Evolutionary conservation across 2,113 vertebrate genomes (phyloP).

Genomic region (Mustelus asterias): DNA sequence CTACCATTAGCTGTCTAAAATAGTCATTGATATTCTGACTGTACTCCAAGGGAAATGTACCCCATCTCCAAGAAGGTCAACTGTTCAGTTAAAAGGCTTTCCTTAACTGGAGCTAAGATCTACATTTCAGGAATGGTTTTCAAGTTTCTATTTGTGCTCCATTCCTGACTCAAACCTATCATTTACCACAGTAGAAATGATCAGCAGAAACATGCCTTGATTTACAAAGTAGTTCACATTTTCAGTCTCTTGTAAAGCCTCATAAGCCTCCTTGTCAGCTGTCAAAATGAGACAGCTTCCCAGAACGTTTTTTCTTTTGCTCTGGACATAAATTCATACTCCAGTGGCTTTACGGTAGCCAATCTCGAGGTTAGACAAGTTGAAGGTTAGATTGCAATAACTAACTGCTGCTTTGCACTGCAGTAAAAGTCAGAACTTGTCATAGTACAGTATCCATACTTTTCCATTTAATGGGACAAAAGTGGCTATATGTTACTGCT

Average conservation of each 20-base stretch:
- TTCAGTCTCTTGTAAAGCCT: neutral
- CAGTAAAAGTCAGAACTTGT: neutral
- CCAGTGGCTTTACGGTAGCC: neutral
- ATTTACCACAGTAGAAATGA: neutral
- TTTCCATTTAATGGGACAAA: neutral
- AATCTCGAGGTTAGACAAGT: neutral
- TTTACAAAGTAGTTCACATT: neutral
- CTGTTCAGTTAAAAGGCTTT: neutral
- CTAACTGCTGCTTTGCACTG: neutral
- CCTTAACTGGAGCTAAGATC: neutral
- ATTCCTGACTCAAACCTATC: neutral
- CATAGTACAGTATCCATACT: neutral
- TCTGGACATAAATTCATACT: neutral
- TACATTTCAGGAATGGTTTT: neutral
- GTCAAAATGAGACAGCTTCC: neutral
- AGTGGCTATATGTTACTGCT: neutral
- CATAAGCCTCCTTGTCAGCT: neutral
- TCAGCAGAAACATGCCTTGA: neutral
- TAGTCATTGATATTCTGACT: neutral
- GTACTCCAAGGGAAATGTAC: neutral
- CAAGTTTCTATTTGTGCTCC: neutral
- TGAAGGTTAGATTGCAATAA: neutral
- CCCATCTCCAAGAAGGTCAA: neutral
- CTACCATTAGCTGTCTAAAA: neutral
- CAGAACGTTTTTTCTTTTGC: neutral